Evolutionary conservation across 2,113 vertebrate genomes (phyloP).

Genomic region (Brachyhypopomus gauderio): DNA sequence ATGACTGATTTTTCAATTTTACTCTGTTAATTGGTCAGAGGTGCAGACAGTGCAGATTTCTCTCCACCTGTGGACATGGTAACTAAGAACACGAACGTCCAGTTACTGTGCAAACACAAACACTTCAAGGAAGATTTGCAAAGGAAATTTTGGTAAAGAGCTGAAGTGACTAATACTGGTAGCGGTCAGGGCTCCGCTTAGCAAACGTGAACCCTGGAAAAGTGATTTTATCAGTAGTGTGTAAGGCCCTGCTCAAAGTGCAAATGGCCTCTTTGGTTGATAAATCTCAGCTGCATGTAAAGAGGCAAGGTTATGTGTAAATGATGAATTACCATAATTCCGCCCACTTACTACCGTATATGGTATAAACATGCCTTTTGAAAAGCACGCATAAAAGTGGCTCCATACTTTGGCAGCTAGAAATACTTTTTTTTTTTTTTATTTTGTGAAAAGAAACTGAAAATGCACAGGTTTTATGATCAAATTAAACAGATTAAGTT

Average conservation of each 20-base stretch:
- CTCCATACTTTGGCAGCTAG: neutral
- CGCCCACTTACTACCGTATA: neutral
- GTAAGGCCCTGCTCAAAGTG: slow-evolving; percentile 13
- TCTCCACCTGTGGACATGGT: too few species aligned
- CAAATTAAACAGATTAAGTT: neutral
- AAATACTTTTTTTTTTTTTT: too few species aligned
- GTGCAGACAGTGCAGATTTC: too few species aligned
- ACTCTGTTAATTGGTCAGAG: too few species aligned
- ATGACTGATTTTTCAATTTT: too few species aligned
- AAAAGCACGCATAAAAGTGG: neutral
- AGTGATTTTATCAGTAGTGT: neutral
- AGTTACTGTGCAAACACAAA: neutral
- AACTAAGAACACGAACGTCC: neutral
- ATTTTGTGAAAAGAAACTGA: neutral
- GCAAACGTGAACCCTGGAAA: neutral
- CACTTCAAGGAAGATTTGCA: neutral
- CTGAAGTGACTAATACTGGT: neutral
- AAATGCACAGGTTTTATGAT: neutral
- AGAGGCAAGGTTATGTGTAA: slow-evolving; percentile 3
- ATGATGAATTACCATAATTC: slow-evolving; percentile 1
- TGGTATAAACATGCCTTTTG: neutral
- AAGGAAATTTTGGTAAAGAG: neutral
- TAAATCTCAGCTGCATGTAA: slow-evolving; percentile 26
- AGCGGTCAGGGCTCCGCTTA: slow-evolving; percentile 4
- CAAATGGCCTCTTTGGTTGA: slow-evolving; percentile 6